Percentiles rank a stretch among this genome's conserved stretches.
These are phyloP conservation scores for Argynnis bischoffii DNA, from an alignment of 2,888 invertebrate genomes.

Conservation along the genomic window DNA sequence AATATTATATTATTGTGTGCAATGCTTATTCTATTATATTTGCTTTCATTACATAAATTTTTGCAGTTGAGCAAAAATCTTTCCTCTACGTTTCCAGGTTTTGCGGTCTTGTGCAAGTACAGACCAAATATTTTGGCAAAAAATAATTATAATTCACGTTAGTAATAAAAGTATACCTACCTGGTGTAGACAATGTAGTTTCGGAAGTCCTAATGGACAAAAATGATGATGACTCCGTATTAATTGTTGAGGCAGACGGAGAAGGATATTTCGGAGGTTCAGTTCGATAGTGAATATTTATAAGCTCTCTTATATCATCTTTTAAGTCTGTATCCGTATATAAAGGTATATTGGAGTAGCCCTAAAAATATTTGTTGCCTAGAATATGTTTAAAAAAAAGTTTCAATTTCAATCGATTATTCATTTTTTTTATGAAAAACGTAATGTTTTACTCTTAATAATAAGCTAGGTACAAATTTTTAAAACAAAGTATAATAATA, in stretches of 20 bases:
- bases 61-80: too few relatives aligned
- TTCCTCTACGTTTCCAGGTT: too few relatives aligned
- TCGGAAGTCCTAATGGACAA: constrained; percentile 65
- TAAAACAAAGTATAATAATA: too few relatives aligned
- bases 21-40: too few relatives aligned
- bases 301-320: constrained; percentile 52
- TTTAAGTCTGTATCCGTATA: constrained; percentile 48
- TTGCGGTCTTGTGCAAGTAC: too few relatives aligned
- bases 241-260: constrained; percentile 43
- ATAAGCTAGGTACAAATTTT: too few relatives aligned
- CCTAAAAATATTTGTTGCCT: constrained; percentile 1
- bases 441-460: too few relatives aligned
- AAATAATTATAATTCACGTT: neutral
- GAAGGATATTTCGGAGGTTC: constrained; percentile 39
- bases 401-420: too few relatives aligned
- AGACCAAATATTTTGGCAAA: neutral
- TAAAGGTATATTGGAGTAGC: constrained; percentile 4
- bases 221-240: constrained; percentile 67
- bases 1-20: too few relatives aligned
- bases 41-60: too few relatives aligned
- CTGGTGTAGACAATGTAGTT: constrained; percentile 70
- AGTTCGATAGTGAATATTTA: constrained; percentile 51
- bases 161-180: constrained; percentile 47
- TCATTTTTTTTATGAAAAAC: too few relatives aligned
- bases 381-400: too few relatives aligned